Base-by-base conservation (phyloP, 2,888 invertebrate species). In the Helicoverpa assulta region DNA sequence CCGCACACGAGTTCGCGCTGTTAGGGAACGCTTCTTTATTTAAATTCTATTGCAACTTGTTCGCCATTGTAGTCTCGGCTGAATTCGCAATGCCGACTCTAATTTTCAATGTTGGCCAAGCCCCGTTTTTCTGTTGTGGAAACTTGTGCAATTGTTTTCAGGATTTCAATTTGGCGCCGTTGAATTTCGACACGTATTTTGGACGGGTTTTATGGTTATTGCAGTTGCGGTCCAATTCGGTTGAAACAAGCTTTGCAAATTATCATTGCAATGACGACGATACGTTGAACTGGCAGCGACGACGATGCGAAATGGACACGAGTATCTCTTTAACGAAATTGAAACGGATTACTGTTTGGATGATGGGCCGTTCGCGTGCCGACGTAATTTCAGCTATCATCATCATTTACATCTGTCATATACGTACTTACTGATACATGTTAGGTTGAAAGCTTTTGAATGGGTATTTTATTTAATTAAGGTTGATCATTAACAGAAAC, bases 1-100 rank as follows among this genome's bases (percentile, higher is more conserved):
- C 91, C 89, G 91, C 90, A 90, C 91, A 91, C 89, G 89, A 91
- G 92, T 92, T 92, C 91, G 89, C 90, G 88, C 92, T 91, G 93
- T 93, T 92, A 90, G 89, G 85, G 89, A 94, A 91, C 91, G 93
- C 88, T 94, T 94, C 94, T 95, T 95, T 95, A 94, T 95, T 95
- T 93, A 95, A 94, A 95, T 94, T 93, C 91, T 92, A 96, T 96
- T 93, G 96, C 96, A 96, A 96, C 95, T 94, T 91, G 93, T 90
- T 90, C 91, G 84, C 94, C 92, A 94, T 94, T 96, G 95, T 95
- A 94, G 85, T 89, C 90, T 89, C 87, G 82, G 85, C 88, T 90
- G 92, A 93, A 92, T 93, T 93, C 89, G 88, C 87, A 91, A 93
- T 90, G 88, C 84, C 85, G 86, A 81, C 85, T 91, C 90, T 90